Conservation (phyloP, 2,797 vertebrate genomes). For the Esox lucius region DNA sequence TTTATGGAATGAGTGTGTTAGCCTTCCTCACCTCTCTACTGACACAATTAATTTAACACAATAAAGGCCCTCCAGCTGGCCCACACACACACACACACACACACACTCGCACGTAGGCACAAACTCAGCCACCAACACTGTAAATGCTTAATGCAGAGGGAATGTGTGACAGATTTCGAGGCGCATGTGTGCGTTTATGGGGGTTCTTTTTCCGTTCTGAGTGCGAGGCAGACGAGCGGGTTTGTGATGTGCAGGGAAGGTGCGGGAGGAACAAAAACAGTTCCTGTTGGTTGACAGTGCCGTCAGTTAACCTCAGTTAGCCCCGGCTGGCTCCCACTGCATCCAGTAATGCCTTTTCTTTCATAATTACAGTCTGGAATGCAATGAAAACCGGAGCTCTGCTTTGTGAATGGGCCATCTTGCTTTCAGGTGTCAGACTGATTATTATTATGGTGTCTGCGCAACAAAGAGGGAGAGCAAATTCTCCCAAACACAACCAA, state of each 20-base stretch:
- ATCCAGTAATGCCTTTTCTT: neutral
- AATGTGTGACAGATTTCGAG: neutral
- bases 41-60: conserved; percentile 27
- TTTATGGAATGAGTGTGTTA: neutral
- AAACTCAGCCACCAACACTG: neutral
- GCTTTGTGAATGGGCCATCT: neutral
- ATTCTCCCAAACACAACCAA: neutral
- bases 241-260: neutral
- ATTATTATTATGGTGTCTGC: neutral
- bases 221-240: neutral
- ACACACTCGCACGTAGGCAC: neutral
- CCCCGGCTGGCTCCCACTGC: neutral
- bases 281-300: neutral
- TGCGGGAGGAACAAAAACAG: neutral
- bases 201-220: neutral
- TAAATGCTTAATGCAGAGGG: neutral
- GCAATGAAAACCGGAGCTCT: neutral
- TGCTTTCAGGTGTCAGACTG: neutral
- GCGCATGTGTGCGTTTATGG: neutral
- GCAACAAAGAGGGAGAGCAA: neutral
- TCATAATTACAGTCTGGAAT: neutral
- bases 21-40: conserved; percentile 1
- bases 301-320: neutral
- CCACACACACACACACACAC: conserved; percentile 6
- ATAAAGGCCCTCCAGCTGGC: conserved; percentile 15